Evolutionary conservation across 2,113 vertebrate genomes (phyloP).

Genomic region (Chlamydotis undulata): DNA sequence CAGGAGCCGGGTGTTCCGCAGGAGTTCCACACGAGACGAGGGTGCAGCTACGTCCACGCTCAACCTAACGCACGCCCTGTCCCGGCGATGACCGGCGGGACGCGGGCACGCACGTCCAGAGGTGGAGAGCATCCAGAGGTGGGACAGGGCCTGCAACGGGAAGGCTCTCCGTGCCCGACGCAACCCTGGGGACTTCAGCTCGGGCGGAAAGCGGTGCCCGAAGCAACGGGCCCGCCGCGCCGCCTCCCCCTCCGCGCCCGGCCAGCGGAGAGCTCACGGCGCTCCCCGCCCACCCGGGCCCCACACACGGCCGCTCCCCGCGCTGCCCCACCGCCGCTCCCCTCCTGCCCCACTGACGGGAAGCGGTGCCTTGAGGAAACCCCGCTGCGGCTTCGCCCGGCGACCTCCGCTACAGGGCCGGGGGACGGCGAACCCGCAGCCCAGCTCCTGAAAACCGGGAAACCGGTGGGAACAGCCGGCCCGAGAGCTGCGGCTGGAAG

Average conservation of each 20-base stretch:
- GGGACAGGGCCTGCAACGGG: neutral
- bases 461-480: neutral
- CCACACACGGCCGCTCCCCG: too few species aligned
- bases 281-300: neutral
- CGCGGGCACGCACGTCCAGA: fast-evolving
- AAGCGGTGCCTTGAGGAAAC: neutral
- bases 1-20: neutral
- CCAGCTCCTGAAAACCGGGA: too few species aligned
- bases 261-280: fast-evolving
- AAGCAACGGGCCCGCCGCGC: neutral
- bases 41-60: neutral
- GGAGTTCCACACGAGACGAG: neutral
- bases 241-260: neutral
- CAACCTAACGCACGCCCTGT: fast-evolving
- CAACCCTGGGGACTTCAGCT: neutral
- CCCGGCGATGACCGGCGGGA: neutral
- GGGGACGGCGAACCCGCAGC: neutral
- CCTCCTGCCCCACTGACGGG: neutral
- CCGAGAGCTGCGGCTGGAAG: neutral
- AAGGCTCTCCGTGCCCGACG: too few species aligned
- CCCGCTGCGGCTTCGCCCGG: neutral
- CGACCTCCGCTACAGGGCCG: neutral
- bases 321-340: fast-evolving
- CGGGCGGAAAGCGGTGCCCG: neutral
- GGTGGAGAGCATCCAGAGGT: too few species aligned